Evolutionary conservation across 2,113 vertebrate species (phyloP), one percentile per base, ranked within the genome.

Genomic region (Ivindomyrus marchei): DNA sequence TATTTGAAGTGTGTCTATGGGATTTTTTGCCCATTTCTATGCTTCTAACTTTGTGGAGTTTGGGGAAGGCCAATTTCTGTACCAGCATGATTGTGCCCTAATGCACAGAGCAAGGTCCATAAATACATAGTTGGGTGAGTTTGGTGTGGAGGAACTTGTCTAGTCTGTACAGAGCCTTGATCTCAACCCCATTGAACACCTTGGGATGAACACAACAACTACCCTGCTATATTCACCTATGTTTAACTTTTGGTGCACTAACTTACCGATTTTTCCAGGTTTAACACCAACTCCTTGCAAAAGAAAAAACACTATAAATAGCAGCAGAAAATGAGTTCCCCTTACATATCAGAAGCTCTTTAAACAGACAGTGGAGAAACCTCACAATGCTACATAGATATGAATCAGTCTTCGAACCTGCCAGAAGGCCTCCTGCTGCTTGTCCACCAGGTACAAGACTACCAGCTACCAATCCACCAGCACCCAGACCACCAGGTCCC

Each of bases 401-500:
- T 27, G 24, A 66, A 66, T 66, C 9, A 66, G 58, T n/a, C 4
- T 49, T 66, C 9, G 3, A 66, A 66, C 58, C 58, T 66, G 24
- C 58, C 58, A 66, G 24, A 66, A 66, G n/a, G n/a, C 58, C 58
- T 66, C 70, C 86, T 8, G 89, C 90, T 70, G 46, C 87, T 4
- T 42, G 17, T n/a, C 42, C 56, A n/a, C 87, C 87, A 53, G 87
- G 66, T 52, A 8, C 90, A 74, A 88, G 39, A 74, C 56, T 88
- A 52, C 89, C 91, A 27, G 85, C 87, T 3, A 89, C 88, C 62
- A 91, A 24, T 86, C 80, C 31, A 42, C 88, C 74, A 19, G 77
- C 19, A 13, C 88, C 62, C 4, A 89, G 58, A 47, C 56, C 58
- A 27, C 62, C 74, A 45, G 36, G n/a, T 53, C 89, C 58, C 21